Base-by-base conservation (phyloP, 2,113 vertebrate species). In the Phaetusa simplex region DNA sequence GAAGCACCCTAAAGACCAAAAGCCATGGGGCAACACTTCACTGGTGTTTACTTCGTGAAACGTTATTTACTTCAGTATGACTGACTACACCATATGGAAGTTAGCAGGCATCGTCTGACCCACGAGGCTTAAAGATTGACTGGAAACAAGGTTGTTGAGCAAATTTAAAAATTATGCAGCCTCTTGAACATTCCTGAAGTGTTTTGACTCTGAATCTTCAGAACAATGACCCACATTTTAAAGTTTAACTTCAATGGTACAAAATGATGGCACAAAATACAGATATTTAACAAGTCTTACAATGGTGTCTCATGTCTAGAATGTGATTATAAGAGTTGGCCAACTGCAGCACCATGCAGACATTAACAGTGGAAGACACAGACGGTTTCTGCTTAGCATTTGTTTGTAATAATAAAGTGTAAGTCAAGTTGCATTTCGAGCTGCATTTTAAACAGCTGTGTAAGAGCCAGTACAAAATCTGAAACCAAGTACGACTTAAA, bases 381-480 rank as follows among this genome's bases (percentile, higher is more conserved):
- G 94, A 96, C 93, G 90, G 95, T 62, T 97, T 93, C 95, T 96
- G 81, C 53, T 93, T 70, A 89, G 71, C 58, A 80, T 91, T 95
- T 94, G 73, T 91, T 94, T 87, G 69, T 58, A 95, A 84, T 89
- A 94, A 85, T 50, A 59, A 92, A 74, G 81, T 73, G 36, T 70
- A 95, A 94, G 87, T 93, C 81, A 80, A 94, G 53, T 82, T 92
- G 90, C 52, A 89, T 87, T 95, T 90, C 93, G 70, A 70, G 66
- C 24, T 82, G 80, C 73, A 95, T 95, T 94, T 94, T 95, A 91
- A 96, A 87, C 94, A 95, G 86, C 78, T 89, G 93, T 66, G 34
- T 86, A 91, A 91, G 45, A 95, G 56, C 8, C 65, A 69, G 40
- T n/a, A 79, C 34, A 86, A 92, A 93, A 86, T 82, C 52, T 26